These are phyloP conservation scores for Octomys mimax DNA, from an alignment of 2,797 vertebrate genomes.

Conservation along the genomic window DNA sequence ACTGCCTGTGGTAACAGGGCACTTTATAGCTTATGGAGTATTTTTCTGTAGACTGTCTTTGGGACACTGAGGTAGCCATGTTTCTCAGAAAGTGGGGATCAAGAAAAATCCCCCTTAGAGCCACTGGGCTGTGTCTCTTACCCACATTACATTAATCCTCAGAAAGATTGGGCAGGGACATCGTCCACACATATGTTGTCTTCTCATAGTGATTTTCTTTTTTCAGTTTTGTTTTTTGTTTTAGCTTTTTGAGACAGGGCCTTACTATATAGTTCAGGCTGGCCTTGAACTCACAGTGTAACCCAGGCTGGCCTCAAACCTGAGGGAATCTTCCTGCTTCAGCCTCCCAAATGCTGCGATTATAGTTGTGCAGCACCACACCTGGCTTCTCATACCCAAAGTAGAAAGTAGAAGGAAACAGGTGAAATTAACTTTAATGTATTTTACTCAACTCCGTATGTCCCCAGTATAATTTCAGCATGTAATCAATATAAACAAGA, in stretches of 20 bases:
- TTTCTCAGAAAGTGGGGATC: not conserved
- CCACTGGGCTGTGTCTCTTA: not conserved
- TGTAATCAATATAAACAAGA: not conserved
- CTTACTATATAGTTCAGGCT: not conserved
- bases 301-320: too few species aligned
- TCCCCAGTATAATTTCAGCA: not conserved
- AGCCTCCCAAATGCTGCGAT: not conserved
- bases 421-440: slow-evolving; percentile 10
- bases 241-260: not conserved
- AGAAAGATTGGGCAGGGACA: not conserved
- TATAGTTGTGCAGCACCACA: not conserved
- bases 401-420: slow-evolving; percentile 13
- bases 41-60: not conserved
- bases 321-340: not conserved
- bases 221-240: not conserved
- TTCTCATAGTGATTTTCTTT: not conserved
- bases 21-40: not conserved
- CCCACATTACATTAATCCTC: not conserved
- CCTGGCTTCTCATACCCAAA: not conserved
- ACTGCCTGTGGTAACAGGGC: not conserved
- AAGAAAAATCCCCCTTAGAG: not conserved
- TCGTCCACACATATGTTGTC: not conserved
- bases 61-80: not conserved
- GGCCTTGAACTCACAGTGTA: not conserved
- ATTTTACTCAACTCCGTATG: not conserved